Base-by-base conservation (phyloP, 2,113 vertebrate species). In the Setophaga kirtlandii region DNA sequence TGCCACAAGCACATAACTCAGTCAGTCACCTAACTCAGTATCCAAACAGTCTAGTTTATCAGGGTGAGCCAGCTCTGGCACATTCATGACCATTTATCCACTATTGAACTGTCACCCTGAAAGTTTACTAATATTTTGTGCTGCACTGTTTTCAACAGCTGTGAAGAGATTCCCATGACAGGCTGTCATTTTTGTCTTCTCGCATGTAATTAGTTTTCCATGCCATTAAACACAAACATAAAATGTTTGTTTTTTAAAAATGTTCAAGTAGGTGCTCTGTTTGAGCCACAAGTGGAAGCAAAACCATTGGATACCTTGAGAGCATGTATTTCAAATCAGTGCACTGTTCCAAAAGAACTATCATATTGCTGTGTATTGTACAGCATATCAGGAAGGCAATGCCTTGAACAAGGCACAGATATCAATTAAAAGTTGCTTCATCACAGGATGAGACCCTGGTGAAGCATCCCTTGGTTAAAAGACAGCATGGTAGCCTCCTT, bases 111-210 rank as follows among this genome's bases (percentile, higher is more conserved):
- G 80, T 73, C 85, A 79, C 56, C 75, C 46, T 85, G 67, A 31
- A 87, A 87, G 65, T 2, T 80, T 53, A 74, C 83, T 89, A 80
- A 74, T 90, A 90, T 77, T 95, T 92, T 90, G 76, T 58, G 80
- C 71, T 76, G 65, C 58, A 65, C 46, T 1, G 0, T 83, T 95
- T 91, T 78, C 3, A 6, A 89, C 67, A 90, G 67, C 3, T 0
- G 1, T 77, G 74, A 88, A 89, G 25, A 75, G 22, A 87, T 85
- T 92, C 82, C 77, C 52, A 33, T 53, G 69, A 55, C 74, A 92
- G 37, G n/a, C 35, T 87, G 74, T 85, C 47, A 56, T 94, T 96
- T 93, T 76, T 89, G 16, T 95, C 92, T 93, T 90, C 85, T 94
- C 52, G 47, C 42, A 70, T 46, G 59, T 90, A 62, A 93, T 93